Percentiles rank a stretch among this genome's conserved stretches.
Conservation (phyloP, 2,797 vertebrate genomes). For the Microctenopoma stevenorrisi region DNA sequence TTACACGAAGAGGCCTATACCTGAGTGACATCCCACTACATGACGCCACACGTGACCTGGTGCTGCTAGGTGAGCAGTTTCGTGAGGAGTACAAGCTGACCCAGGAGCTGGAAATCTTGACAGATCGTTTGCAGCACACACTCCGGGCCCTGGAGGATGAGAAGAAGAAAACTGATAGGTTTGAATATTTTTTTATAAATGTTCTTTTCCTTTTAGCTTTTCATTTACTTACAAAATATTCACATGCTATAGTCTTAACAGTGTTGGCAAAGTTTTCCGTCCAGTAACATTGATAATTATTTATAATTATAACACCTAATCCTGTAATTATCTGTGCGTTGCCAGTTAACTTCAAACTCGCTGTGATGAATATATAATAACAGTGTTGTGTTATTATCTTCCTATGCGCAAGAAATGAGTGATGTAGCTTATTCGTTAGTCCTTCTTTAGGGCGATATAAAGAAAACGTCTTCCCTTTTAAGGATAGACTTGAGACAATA, state of each 20-base stretch:
- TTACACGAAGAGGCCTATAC: conserved; percentile 95
- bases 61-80: conserved; percentile 98
- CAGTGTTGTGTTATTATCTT: conserved; percentile 14
- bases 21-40: conserved; percentile 98
- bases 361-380: conserved; percentile 13
- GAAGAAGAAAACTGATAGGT: conserved; percentile 99
- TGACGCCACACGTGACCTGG: conserved; percentile 96
- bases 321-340: conserved; percentile 12
- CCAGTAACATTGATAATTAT: conserved; percentile 18
- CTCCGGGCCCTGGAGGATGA: conserved; percentile 96
- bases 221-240: background rate
- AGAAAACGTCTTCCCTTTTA: conserved; percentile 36
- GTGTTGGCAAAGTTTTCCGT: conserved; percentile 20
- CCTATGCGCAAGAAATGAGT: conserved; percentile 5
- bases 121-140: conserved; percentile 96
- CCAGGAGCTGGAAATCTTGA: conserved; percentile 97
- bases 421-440: conserved; percentile 18
- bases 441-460: conserved; percentile 10
- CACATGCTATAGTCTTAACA: background rate
- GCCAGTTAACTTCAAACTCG: conserved; percentile 21
- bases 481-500: conserved; percentile 15
- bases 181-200: conserved; percentile 30
- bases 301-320: conserved; percentile 12
- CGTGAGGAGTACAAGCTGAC: conserved; percentile 98
- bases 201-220: background rate